Percentiles rank a stretch among this genome's conserved stretches.
These are phyloP conservation scores for Conus betulinus DNA, from an alignment of 1,140 invertebrate genomes.

Conservation along the genomic window DNA sequence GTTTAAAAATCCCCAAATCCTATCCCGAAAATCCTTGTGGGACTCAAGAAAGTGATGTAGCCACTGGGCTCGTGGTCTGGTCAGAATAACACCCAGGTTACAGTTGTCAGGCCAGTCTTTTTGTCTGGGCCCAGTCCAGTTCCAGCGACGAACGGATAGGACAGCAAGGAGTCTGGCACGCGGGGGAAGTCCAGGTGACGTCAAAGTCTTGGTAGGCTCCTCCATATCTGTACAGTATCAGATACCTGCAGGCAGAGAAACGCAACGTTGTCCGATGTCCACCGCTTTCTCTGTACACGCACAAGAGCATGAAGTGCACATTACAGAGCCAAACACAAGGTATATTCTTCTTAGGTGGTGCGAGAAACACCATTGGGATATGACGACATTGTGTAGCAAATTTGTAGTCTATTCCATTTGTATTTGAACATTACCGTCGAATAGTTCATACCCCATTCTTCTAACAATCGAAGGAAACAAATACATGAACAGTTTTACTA, in stretches of 20 bases:
- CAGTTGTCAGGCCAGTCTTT: constrained; percentile 34
- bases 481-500: too few relatives aligned
- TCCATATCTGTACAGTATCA: constrained; percentile 35
- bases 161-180: constrained; percentile 27
- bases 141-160: constrained; percentile 28
- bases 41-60: constrained; percentile 6
- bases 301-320: too few relatives aligned
- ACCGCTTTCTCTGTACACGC: too few relatives aligned
- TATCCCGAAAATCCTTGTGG: constrained; percentile 26
- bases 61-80: constrained; percentile 12
- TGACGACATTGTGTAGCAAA: too few relatives aligned
- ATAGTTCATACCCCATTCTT: too few relatives aligned
- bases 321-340: too few relatives aligned
- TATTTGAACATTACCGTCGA: too few relatives aligned
- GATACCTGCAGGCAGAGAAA: constrained; percentile 19
- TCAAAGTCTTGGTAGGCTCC: constrained; percentile 40
- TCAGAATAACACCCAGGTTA: constrained; percentile 34
- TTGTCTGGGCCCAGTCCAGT: constrained; percentile 24
- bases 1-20: constrained; percentile 38
- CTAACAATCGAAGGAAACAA: too few relatives aligned
- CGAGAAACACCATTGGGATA: too few relatives aligned
- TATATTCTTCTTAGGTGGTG: too few relatives aligned
- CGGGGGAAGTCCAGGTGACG: constrained; percentile 36
- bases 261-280: neutral
- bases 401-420: too few relatives aligned